These are phyloP conservation scores for Elanoides forficatus DNA, from an alignment of 2,113 vertebrate species.

Conservation along the genomic window DNA sequence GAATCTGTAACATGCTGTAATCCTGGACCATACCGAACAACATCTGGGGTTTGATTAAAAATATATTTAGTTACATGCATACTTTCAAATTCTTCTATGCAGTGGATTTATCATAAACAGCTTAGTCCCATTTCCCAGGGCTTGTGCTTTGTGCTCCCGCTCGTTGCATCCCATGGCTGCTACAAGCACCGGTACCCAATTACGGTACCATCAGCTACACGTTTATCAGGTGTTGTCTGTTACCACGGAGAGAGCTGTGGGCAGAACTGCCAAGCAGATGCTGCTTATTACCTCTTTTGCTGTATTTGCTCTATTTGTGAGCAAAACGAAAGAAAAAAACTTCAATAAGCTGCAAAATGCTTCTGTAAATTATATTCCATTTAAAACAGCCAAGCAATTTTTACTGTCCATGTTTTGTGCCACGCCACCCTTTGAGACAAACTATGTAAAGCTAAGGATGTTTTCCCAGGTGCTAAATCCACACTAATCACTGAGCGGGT, in stretches of 20 bases:
- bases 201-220: neutral
- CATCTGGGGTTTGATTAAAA: slow-evolving; percentile 12
- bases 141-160: neutral
- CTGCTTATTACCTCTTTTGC: neutral
- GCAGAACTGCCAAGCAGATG: neutral
- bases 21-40: neutral
- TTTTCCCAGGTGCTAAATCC: neutral
- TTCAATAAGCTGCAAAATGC: neutral
- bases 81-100: neutral
- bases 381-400: neutral
- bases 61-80: neutral
- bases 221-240: neutral
- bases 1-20: neutral
- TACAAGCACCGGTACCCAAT: neutral
- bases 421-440: neutral
- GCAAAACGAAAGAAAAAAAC: neutral
- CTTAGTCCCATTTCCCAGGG: neutral
- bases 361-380: neutral
- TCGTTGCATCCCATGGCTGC: neutral
- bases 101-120: neutral
- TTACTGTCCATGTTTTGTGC: neutral
- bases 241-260: rapidly evolving
- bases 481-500: neutral
- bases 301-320: neutral
- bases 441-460: neutral